Conservation (phyloP, 2,113 vertebrate genomes). For the Hemiscyllium ocellatum region DNA sequence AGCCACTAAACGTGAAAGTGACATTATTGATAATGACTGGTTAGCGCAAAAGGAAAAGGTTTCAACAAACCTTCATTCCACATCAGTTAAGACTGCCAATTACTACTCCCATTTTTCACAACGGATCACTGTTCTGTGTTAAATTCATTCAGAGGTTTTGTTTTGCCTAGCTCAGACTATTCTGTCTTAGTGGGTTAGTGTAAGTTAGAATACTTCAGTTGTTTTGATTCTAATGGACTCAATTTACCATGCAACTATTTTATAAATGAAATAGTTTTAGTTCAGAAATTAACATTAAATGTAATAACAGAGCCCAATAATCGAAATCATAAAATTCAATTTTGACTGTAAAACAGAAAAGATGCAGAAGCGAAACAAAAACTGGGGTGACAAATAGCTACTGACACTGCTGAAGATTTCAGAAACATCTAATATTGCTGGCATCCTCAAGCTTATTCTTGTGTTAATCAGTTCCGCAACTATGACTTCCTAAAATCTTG, state of each 20-base stretch:
- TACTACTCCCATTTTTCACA: neutral
- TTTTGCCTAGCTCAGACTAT: neutral
- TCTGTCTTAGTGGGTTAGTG: neutral
- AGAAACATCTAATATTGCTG: neutral
- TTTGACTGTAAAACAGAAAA: neutral
- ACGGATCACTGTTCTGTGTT: neutral
- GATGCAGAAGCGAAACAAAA: neutral
- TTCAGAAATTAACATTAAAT: neutral
- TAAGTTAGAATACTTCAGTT: neutral
- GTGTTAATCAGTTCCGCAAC: neutral
- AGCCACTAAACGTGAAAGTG: neutral
- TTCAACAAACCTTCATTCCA: neutral
- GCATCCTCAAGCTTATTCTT: neutral
- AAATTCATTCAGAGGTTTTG: neutral
- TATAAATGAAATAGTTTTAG: neutral
- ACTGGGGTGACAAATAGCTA: neutral
- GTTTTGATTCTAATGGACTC: neutral
- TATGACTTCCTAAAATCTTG: neutral
- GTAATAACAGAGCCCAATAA: neutral
- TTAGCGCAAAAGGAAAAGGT: neutral
- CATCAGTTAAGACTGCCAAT: neutral
- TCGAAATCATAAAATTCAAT: neutral
- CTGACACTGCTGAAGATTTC: neutral
- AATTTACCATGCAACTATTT: neutral
- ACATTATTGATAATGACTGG: slow-evolving; percentile 11